Evolutionary conservation across 2,113 vertebrate genomes (phyloP).

Genomic region (Strix aluco): DNA sequence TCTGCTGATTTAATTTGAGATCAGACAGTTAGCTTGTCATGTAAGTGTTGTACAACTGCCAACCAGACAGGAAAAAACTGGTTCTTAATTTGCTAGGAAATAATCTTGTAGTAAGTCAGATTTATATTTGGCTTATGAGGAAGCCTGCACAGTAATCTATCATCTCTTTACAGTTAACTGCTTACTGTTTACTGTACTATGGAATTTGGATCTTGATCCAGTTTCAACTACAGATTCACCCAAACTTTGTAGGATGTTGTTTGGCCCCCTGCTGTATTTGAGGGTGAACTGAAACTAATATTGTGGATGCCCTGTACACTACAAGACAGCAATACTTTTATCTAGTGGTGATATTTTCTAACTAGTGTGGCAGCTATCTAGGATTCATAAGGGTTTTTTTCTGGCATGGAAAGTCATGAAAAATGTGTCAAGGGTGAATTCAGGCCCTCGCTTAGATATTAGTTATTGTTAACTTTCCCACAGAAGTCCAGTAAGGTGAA

Average conservation of each 20-base stretch:
- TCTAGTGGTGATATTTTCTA: neutral
- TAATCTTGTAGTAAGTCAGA: neutral
- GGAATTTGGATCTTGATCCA: neutral
- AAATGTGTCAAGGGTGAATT: neutral
- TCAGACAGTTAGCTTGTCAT: neutral
- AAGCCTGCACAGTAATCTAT: neutral
- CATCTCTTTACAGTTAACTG: neutral
- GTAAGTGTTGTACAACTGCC: neutral
- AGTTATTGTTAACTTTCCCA: neutral
- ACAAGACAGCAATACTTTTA: neutral
- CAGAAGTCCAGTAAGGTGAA: neutral
- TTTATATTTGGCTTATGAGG: neutral
- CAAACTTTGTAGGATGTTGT: neutral
- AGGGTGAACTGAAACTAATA: neutral
- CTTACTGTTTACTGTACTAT: neutral
- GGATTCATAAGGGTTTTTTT: neutral
- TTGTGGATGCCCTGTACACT: neutral
- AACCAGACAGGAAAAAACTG: neutral
- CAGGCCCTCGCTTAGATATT: neutral
- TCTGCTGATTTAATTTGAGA: neutral
- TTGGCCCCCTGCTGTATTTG: neutral
- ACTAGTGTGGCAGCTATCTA: neutral
- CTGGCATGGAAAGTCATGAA: neutral
- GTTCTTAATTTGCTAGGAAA: constrained; percentile 7
- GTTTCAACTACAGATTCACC: neutral